These are phyloP conservation scores for Nemopilema nomurai DNA, from an alignment of 30 jellyfish, hydroid and myxozoan species.

Conservation along the genomic window DNA sequence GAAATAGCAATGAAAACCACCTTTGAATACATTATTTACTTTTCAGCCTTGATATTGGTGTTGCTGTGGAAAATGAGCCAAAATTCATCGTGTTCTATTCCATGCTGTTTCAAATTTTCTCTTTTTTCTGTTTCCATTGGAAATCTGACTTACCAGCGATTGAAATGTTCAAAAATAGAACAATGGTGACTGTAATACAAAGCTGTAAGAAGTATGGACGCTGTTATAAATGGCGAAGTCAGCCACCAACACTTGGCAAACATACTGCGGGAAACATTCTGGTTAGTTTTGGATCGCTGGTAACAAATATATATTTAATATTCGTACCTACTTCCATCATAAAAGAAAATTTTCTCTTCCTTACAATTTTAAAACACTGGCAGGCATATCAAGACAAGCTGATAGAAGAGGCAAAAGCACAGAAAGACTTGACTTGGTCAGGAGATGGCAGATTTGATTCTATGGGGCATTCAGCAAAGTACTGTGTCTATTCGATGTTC, in stretches of 20 bases:
- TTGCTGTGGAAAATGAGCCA: conserved; percentile 15
- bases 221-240: conserved; percentile 12
- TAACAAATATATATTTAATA: no score
- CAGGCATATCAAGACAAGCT: neutral
- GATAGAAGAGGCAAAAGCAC: neutral
- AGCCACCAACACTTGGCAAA: conserved; percentile 4
- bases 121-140: conserved; percentile 25
- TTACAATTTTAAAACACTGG: conserved; percentile 24
- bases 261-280: conserved; percentile 19
- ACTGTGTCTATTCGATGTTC: conserved; percentile 28
- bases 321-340: conserved; percentile 29
- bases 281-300: neutral
- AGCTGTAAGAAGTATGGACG: conserved; percentile 8
- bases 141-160: neutral
- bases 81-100: conserved; percentile 19
- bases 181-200: conserved; percentile 26
- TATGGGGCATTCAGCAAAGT: conserved; percentile 46
- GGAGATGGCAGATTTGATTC: conserved; percentile 62
- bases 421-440: conserved; percentile 4
- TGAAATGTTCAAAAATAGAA: neutral
- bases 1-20: neutral
- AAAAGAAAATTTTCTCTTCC: conserved; percentile 30
- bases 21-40: neutral
- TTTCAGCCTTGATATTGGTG: neutral
- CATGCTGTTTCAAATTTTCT: conserved; percentile 15